phyloP scores from a whole-genome alignment of 2,113 vertebrate genomes.

The Antigone vipio region DNA sequence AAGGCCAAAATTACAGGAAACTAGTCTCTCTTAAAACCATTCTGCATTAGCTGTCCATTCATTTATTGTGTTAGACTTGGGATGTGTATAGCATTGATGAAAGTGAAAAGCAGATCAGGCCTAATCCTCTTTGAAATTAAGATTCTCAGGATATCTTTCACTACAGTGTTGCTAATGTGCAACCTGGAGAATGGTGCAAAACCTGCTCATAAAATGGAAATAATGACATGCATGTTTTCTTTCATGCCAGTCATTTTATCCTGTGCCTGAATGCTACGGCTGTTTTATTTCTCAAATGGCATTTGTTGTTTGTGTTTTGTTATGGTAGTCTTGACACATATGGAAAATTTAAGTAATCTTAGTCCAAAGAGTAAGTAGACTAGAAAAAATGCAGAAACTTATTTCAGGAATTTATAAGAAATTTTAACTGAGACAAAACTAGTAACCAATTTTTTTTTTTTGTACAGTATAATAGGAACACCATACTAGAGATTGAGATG shows the following conservation, averaged over 20 bases:
- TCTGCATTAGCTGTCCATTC: not conserved
- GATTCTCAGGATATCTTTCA: not conserved
- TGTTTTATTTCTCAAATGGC: not conserved
- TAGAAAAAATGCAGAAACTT: not conserved
- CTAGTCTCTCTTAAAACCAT: not conserved
- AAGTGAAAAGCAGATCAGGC: not conserved
- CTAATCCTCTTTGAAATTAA: not conserved
- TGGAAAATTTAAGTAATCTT: not conserved
- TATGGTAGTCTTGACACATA: not conserved
- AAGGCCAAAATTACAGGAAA: not conserved
- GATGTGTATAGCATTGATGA: not conserved
- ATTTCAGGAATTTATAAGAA: not conserved
- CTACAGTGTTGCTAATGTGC: not conserved
- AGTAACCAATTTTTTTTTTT: not conserved
- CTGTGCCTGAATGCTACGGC: not conserved
- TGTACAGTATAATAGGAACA: not conserved
- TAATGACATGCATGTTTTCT: not conserved
- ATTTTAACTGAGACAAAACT: not conserved
- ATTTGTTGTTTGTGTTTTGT: not conserved
- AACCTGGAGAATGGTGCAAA: not conserved
- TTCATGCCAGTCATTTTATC: not conserved
- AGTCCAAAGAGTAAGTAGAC: not conserved
- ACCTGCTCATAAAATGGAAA: not conserved
- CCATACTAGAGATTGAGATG: not conserved
- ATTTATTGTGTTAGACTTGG: not conserved